Conservation (phyloP, 2,888 invertebrate species). For the Geophilus truncorum region DNA sequence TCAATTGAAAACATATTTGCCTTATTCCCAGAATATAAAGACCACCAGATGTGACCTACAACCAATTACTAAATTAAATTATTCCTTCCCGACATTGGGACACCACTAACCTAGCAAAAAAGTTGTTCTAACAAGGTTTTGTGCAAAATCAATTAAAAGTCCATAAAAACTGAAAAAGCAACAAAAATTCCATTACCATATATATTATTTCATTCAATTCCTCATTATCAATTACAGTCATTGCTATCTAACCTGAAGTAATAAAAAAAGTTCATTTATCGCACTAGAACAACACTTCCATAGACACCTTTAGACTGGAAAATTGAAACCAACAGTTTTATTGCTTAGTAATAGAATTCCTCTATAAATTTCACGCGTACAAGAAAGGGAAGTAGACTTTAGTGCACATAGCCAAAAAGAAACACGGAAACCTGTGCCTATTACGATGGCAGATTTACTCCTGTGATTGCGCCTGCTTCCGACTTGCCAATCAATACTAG, state of each 20-base stretch:
- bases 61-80: too few relatives aligned
- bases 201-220: neutral
- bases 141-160: too few relatives aligned
- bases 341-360: neutral
- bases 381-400: neutral
- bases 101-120: too few relatives aligned
- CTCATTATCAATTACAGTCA: neutral
- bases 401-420: neutral
- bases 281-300: neutral
- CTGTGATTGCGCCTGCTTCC: neutral
- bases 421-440: neutral
- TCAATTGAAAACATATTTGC: too few relatives aligned
- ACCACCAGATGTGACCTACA: too few relatives aligned
- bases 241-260: neutral
- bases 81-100: too few relatives aligned
- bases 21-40: too few relatives aligned
- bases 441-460: neutral
- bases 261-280: neutral
- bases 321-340: neutral
- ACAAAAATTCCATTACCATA: too few relatives aligned
- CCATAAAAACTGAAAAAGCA: too few relatives aligned
- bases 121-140: too few relatives aligned
- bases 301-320: neutral
- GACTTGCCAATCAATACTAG: neutral
- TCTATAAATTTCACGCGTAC: neutral